phyloP scores from a whole-genome alignment of 1,140 invertebrate genomes.

The Pachypeltis micranthus region DNA sequence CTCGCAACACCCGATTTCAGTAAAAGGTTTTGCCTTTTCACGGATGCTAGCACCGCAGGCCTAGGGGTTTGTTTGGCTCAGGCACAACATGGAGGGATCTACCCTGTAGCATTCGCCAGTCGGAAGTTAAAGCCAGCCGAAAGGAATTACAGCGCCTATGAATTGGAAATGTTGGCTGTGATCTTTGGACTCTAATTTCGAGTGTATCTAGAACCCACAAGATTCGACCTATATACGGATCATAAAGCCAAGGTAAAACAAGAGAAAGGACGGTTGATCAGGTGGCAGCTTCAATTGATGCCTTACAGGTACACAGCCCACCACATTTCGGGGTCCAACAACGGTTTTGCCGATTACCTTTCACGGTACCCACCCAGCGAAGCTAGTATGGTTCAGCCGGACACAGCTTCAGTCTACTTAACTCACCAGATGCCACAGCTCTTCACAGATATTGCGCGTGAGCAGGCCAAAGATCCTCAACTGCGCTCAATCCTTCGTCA shows the following conservation, averaged over 20 bases:
- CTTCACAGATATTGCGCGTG: no score
- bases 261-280: not conserved
- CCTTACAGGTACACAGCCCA: not conserved
- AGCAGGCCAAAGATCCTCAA: no score
- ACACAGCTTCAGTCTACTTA: no score
- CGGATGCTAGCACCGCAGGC: not conserved
- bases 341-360: not conserved
- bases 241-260: not conserved
- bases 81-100: not conserved
- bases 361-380: not conserved
- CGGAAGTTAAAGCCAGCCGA: not conserved
- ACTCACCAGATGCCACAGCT: no score
- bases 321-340: not conserved
- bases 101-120: not conserved
- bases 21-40: not conserved
- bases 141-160: not conserved
- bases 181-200: not conserved
- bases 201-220: not conserved
- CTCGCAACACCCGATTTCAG: not conserved
- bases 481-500: no score
- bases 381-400: no score
- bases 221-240: constrained; percentile 1
- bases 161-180: not conserved
- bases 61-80: not conserved
- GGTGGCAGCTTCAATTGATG: not conserved